A percentile compares a stretch with the other conserved stretches of the same genome.
Evolutionary conservation across 2,888 invertebrate genomes (phyloP).

Genomic region (Leptopterna dolabrata): DNA sequence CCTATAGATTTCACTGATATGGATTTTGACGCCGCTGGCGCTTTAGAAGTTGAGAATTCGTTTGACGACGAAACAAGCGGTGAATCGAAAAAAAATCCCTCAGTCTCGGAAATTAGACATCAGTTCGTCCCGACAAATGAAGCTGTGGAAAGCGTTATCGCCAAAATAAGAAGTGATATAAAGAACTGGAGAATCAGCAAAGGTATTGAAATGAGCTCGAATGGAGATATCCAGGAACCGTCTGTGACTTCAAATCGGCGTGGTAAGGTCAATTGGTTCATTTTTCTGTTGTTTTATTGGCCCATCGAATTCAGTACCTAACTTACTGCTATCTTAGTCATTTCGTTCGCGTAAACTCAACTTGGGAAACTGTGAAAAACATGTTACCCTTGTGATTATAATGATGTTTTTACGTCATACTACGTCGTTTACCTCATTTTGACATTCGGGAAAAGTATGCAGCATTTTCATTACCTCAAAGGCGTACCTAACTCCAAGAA

Average conservation of each 20-base stretch:
- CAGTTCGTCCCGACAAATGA: conserved; percentile 18
- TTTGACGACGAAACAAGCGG: neutral
- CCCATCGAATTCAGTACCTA: too few species aligned
- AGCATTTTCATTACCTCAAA: too few species aligned
- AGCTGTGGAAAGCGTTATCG: conserved; percentile 32
- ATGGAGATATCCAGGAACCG: neutral
- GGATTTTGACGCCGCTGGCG: neutral
- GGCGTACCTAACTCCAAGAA: too few species aligned
- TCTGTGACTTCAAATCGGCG: conserved; percentile 28
- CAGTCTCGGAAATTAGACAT: neutral
- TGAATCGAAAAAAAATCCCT: neutral
- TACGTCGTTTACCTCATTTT: too few species aligned
- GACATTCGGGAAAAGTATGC: too few species aligned
- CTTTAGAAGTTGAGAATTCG: neutral
- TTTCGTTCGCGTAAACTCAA: too few species aligned
- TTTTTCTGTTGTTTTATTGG: too few species aligned
- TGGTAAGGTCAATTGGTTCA: neutral
- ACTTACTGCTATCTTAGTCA: too few species aligned
- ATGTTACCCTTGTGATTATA: too few species aligned
- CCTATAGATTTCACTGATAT: conserved; percentile 45
- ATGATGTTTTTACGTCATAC: too few species aligned
- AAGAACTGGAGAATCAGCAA: conserved; percentile 36
- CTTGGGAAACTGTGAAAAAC: too few species aligned
- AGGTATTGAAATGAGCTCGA: neutral
- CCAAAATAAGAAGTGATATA: conserved; percentile 45